Evolutionary conservation across 2,888 invertebrate genomes (phyloP).

Genomic region (Steromphala cineraria): DNA sequence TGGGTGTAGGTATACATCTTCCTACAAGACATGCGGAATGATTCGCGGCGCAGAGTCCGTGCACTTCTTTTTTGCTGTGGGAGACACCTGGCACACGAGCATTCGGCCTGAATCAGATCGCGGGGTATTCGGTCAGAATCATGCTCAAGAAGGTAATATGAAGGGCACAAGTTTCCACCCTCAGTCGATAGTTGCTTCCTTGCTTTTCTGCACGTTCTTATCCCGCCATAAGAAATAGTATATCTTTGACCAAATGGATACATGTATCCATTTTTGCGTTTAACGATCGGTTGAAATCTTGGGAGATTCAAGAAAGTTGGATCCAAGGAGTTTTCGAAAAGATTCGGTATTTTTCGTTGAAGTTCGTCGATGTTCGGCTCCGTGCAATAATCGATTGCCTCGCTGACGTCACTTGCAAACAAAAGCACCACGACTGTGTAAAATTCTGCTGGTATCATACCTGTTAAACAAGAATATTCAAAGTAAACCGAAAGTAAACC

Average conservation of each 20-base stretch:
- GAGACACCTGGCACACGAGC: neutral
- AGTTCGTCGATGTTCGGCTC: slow-evolving; percentile 10
- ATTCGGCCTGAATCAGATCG: slow-evolving; percentile 1
- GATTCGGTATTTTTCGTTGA: neutral
- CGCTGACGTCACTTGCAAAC: neutral
- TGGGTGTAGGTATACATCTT: neutral
- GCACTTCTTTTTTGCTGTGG: neutral
- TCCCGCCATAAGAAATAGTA: neutral
- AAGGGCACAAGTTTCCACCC: slow-evolving; percentile 9
- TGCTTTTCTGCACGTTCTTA: neutral
- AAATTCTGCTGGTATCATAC: neutral
- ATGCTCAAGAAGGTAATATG: neutral
- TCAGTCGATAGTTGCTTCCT: neutral
- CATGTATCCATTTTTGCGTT: neutral
- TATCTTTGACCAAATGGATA: neutral
- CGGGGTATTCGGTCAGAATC: neutral
- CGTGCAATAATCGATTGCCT: neutral
- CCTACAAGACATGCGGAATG: neutral
- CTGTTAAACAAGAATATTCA: neutral
- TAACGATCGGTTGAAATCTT: neutral
- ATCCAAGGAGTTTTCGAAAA: neutral
- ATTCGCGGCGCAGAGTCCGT: neutral
- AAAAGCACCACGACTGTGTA: neutral
- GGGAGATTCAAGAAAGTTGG: neutral
- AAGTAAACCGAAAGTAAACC: too few species aligned